phyloP scores from a whole-genome alignment of 2,797 vertebrate genomes.

The Enteromius paludinosus region DNA sequence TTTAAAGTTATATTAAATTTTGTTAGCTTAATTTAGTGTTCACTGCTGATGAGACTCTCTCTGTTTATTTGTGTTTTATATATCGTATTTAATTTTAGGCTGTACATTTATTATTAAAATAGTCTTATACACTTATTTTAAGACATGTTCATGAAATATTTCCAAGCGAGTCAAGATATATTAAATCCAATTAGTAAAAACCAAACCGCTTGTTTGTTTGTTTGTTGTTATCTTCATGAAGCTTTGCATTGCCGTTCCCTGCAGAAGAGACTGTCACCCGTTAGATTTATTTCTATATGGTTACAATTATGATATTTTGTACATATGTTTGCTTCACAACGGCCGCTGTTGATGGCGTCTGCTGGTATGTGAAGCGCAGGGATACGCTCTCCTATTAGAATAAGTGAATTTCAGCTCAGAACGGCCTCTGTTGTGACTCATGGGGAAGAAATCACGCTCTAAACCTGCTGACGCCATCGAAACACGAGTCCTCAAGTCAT shows the following conservation, averaged over 20 bases:
- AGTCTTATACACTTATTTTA: not conserved
- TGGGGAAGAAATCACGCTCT: conserved; percentile 3
- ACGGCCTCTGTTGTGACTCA: conserved; percentile 24
- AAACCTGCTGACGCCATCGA: conserved; percentile 25
- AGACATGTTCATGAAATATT: not conserved
- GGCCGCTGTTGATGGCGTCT: conserved; percentile 33
- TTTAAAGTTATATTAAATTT: no score
- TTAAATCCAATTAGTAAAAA: not conserved
- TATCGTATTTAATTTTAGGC: not conserved
- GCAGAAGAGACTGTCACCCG: not conserved
- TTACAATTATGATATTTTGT: not conserved
- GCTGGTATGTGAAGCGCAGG: conserved; percentile 53
- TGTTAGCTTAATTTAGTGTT: no score
- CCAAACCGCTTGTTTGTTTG: not conserved
- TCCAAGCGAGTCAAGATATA: not conserved
- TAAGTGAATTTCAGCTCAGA: conserved; percentile 56
- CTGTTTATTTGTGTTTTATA: not conserved
- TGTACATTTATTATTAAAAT: not conserved
- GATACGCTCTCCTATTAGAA: conserved; percentile 62
- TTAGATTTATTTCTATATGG: not conserved
- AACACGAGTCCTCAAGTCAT: not conserved
- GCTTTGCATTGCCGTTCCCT: not conserved
- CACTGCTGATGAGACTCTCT: no score
- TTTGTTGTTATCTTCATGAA: not conserved
- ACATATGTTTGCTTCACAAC: not conserved